Evolutionary conservation across 1,140 invertebrate species (phyloP).

Genomic region (Helicoverpa zea): DNA sequence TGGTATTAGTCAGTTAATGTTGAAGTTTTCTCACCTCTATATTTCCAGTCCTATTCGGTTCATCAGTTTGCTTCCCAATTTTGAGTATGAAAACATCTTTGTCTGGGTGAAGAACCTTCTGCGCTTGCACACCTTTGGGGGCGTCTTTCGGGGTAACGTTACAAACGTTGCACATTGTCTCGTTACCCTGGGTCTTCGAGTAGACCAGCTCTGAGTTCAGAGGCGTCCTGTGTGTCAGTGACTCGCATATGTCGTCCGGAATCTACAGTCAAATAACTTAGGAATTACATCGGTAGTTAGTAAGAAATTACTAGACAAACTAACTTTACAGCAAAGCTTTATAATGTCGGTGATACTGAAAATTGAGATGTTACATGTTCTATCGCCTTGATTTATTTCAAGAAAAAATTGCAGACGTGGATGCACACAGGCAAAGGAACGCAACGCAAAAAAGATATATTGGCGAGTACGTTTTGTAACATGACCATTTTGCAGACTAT

Average conservation of each 20-base stretch:
- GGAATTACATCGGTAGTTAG: too few species aligned
- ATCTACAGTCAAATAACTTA: slow-evolving; percentile 60
- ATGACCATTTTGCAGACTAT: too few species aligned
- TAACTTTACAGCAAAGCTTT: not conserved
- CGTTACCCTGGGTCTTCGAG: slow-evolving; percentile 67
- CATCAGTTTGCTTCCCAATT: slow-evolving; percentile 81
- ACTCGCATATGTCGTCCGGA: slow-evolving; percentile 79
- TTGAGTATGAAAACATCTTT: slow-evolving; percentile 81
- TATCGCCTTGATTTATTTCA: too few species aligned
- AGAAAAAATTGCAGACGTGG: too few species aligned
- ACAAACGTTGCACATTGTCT: slow-evolving; percentile 70
- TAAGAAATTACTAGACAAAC: too few species aligned
- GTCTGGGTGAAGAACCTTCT: slow-evolving; percentile 79
- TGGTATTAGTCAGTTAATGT: too few species aligned
- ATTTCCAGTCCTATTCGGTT: slow-evolving; percentile 80
- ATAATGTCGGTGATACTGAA: not conserved
- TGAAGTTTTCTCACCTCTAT: slow-evolving; percentile 67
- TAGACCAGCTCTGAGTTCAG: slow-evolving; percentile 78
- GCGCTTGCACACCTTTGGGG: slow-evolving; percentile 77
- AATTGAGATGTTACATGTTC: too few species aligned
- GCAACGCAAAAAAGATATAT: too few species aligned
- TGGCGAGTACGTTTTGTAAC: too few species aligned
- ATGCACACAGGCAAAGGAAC: too few species aligned
- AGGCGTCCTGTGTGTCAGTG: slow-evolving; percentile 69
- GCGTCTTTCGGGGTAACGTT: slow-evolving; percentile 78